Base-by-base conservation (phyloP, 30 jellyfish, hydroid and myxozoan genomes). In the Catostylus mosaicus region DNA sequence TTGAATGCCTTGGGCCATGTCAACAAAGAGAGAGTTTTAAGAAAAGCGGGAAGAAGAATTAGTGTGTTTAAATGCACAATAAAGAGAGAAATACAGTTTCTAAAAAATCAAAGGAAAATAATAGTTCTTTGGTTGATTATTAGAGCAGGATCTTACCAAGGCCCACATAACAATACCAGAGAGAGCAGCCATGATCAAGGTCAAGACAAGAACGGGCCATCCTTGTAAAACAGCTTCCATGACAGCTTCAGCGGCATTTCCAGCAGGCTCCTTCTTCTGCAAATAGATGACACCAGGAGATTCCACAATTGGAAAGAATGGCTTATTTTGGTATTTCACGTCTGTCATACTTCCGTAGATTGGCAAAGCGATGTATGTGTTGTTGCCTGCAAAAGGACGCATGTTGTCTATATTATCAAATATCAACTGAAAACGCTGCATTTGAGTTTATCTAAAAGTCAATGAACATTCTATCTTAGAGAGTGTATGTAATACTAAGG, bases 81-180 rank as follows among this genome's bases (percentile, higher is more conserved):
- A n/a, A n/a, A n/a, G n/a, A n/a, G n/a, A n/a, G n/a, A n/a, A n/a
- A n/a, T n/a, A n/a, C n/a, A n/a, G n/a, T n/a, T n/a, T n/a, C n/a
- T n/a, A n/a, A n/a, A n/a, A n/a, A n/a, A n/a, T n/a, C n/a, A n/a
- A n/a, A n/a, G n/a, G n/a, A n/a, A n/a, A n/a, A n/a, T n/a, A n/a
- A n/a, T n/a, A n/a, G n/a, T n/a, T n/a, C n/a, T n/a, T n/a, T n/a
- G n/a, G n/a, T n/a, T n/a, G n/a, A n/a, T n/a, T n/a, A n/a, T n/a
- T n/a, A 31, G 24, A 62, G 59, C 22, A 19, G 23, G 24, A 18
- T 18, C 94, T 68, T 72, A 94, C 99, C 96, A 94, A 47, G 7
- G 99, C 99, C 99, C 99, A 94, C 99, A 94, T 94, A 46, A 94
- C 95, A 19, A 94, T 94, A n/a, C 99, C 99, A 65, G 99, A 94